Evolutionary conservation across 30 jellyfish, hydroid and myxozoan genomes (phyloP).

Genomic region (Aurelia coerulea): DNA sequence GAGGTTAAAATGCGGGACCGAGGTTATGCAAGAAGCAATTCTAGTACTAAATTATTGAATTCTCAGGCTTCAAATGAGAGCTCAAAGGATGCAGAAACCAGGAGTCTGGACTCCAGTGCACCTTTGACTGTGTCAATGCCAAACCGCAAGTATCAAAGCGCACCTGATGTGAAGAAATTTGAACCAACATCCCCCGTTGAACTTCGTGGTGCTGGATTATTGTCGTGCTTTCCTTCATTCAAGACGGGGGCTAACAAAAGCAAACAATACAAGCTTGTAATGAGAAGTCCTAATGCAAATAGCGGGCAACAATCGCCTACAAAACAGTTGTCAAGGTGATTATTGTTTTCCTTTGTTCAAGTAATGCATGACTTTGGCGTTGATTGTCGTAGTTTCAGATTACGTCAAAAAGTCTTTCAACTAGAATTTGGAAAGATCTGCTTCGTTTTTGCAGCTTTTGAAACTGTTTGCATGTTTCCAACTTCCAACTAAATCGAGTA

Average conservation of each 20-base stretch:
- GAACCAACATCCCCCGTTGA: conserved; percentile 70
- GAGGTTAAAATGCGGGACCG: conserved; percentile 18
- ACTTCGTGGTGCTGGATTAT: conserved; percentile 65
- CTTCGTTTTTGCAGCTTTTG: too few species aligned
- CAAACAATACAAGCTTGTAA: conserved; percentile 77
- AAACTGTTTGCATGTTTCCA: too few species aligned
- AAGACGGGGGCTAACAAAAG: conserved; percentile 86
- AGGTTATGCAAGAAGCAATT: neutral
- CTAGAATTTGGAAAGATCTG: too few species aligned
- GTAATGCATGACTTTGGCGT: neutral
- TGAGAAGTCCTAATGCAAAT: conserved; percentile 56
- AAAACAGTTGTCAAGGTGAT: conserved; percentile 36
- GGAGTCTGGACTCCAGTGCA: conserved; percentile 1
- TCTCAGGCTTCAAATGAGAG: neutral
- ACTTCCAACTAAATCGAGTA: too few species aligned
- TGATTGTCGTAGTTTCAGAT: neutral
- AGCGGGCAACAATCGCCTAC: neutral
- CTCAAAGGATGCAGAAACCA: conserved; percentile 5
- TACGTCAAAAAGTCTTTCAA: too few species aligned
- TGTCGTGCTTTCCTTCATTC: conserved; percentile 90
- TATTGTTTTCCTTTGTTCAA: neutral
- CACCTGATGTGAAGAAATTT: conserved; percentile 31
- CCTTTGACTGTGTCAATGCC: conserved; percentile 31
- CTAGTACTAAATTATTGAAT: conserved; percentile 1
- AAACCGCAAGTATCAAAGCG: conserved; percentile 26